phyloP scores from a whole-genome alignment of 2,113 vertebrate species.

The Phrynosoma platyrhinos region DNA sequence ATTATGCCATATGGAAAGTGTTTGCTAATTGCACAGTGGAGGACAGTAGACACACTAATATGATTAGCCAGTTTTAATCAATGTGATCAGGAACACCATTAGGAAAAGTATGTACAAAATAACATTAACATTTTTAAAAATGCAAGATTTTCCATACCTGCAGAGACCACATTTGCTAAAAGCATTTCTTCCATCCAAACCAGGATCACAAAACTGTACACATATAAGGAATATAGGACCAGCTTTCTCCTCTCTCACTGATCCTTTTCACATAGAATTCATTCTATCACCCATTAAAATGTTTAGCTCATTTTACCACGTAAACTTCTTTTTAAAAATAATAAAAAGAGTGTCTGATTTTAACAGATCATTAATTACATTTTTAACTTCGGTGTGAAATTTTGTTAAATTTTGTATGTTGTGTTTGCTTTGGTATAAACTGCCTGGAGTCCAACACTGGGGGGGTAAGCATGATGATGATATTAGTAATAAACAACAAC shows the following conservation, averaged over 20 bases:
- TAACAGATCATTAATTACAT: too few relatives aligned
- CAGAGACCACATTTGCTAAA: neutral
- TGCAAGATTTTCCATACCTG: neutral
- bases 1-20: neutral
- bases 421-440: too few relatives aligned
- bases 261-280: neutral
- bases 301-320: neutral
- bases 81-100: neutral
- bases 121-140: neutral
- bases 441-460: too few relatives aligned
- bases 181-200: neutral
- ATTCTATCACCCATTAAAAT: rapidly evolving
- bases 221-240: neutral
- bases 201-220: too few relatives aligned
- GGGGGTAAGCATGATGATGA: neutral
- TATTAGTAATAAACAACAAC: neutral
- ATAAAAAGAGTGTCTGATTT: neutral
- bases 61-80: neutral
- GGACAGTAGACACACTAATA: neutral
- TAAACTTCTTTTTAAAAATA: neutral
- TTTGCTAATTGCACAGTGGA: neutral
- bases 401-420: too few relatives aligned
- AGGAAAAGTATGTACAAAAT: slow-evolving; percentile 5
- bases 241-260: neutral
- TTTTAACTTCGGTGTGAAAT: too few relatives aligned